phyloP scores from a whole-genome alignment of 1,140 invertebrate genomes.

The Hermetia illucens region DNA sequence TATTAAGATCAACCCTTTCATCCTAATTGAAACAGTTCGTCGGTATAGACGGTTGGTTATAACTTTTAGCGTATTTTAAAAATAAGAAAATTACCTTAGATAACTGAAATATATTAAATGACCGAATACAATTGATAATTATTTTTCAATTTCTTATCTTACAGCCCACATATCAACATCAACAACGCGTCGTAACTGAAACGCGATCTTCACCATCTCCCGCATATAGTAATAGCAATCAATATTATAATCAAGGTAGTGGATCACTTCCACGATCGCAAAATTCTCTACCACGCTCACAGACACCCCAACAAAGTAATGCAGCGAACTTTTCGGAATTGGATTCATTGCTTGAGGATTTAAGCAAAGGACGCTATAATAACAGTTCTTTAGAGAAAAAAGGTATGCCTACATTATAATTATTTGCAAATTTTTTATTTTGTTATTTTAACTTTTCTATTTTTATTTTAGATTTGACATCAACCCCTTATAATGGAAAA shows the following conservation, averaged over 20 bases:
- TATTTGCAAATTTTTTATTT: background rate
- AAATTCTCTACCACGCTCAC: conserved; percentile 6
- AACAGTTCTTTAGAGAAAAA: conserved; percentile 32
- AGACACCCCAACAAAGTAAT: conserved; percentile 7
- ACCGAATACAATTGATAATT: background rate
- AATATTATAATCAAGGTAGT: conserved; percentile 18
- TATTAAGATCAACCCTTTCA: no score
- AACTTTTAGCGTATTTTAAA: no score
- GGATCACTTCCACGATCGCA: conserved; percentile 17
- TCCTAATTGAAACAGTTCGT: no score
- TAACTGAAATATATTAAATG: background rate
- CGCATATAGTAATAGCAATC: conserved; percentile 9
- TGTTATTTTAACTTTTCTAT: background rate
- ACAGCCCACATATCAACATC: conserved; percentile 51
- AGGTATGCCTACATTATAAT: conserved; percentile 8
- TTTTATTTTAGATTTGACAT: background rate
- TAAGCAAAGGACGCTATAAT: conserved; percentile 71
- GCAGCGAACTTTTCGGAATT: conserved; percentile 69
- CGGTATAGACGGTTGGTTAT: no score
- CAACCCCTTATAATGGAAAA: background rate
- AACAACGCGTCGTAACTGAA: conserved; percentile 39
- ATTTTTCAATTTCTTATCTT: conserved; percentile 13
- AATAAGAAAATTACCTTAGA: no score
- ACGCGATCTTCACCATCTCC: conserved; percentile 30
- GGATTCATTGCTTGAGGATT: conserved; percentile 79